Conservation (phyloP, 2,797 vertebrate genomes). For the Xiphophorus birchmanni region DNA sequence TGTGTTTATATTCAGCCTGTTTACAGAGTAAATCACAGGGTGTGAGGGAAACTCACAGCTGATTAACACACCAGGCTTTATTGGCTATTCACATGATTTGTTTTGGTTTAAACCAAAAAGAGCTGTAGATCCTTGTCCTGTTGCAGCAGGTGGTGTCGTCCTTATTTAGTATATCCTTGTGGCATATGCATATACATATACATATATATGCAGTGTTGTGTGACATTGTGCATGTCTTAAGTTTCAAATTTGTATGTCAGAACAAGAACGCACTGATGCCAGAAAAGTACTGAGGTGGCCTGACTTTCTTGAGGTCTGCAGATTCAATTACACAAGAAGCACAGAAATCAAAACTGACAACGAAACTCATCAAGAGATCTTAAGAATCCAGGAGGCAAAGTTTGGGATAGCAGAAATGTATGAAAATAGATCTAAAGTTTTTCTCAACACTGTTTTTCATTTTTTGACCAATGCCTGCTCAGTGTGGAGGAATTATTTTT, state of each 20-base stretch:
- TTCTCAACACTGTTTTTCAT: neutral
- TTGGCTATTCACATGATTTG: too few species aligned
- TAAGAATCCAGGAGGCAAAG: neutral
- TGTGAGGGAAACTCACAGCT: too few species aligned
- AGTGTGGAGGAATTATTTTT: neutral
- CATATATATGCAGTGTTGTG: too few species aligned
- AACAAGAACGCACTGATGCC: neutral
- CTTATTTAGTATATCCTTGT: too few species aligned
- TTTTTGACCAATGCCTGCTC: neutral
- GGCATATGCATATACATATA: too few species aligned
- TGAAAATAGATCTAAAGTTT: neutral
- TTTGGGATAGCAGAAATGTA: neutral
- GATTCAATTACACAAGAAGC: neutral
- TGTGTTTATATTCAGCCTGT: too few species aligned
- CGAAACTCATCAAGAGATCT: neutral
- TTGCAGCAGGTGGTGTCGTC: neutral
- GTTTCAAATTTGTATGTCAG: neutral
- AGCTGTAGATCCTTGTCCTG: neutral
- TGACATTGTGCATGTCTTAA: neutral
- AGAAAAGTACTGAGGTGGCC: neutral
- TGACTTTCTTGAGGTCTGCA: neutral
- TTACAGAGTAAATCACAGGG: too few species aligned
- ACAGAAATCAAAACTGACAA: neutral
- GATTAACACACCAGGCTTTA: too few species aligned
- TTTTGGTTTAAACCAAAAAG: neutral